Evolutionary conservation across 2,113 vertebrate species (phyloP).

Genomic region (Candoia aspera): DNA sequence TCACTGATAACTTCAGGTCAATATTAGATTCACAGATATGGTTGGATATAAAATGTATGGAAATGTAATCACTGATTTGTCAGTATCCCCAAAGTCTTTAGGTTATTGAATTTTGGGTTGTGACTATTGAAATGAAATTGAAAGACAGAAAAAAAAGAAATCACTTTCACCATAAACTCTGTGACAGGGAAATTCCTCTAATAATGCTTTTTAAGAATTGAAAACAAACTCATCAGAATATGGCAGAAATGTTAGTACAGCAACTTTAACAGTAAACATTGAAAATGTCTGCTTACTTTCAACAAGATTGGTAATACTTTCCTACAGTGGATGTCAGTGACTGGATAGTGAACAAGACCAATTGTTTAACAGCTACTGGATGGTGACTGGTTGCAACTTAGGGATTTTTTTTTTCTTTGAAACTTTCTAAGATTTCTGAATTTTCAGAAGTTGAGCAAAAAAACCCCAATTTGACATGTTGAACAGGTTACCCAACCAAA

Average conservation of each 20-base stretch:
- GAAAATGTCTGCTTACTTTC: conserved; percentile 23
- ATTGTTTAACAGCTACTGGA: not conserved
- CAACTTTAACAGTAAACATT: conserved; percentile 9
- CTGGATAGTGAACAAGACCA: conserved; percentile 48
- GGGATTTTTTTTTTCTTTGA: not conserved
- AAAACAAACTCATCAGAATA: not conserved
- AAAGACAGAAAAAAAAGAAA: conserved; percentile 46
- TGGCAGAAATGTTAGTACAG: conserved; percentile 45
- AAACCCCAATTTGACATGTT: not conserved
- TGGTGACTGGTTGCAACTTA: not conserved
- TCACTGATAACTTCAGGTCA: conserved; percentile 82
- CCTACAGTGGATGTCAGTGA: conserved; percentile 52
- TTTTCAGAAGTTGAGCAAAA: not conserved
- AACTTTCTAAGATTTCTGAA: not conserved
- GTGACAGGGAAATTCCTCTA: conserved; percentile 30
- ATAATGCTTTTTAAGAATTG: not conserved
- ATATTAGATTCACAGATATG: conserved; percentile 83
- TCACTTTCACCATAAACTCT: conserved; percentile 62
- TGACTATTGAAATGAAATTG: conserved; percentile 72
- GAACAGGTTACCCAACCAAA: not conserved
- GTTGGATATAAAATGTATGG: conserved; percentile 80
- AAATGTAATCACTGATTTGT: conserved; percentile 81
- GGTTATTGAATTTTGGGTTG: conserved; percentile 70
- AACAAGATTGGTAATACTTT: conserved; percentile 35
- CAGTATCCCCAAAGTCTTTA: conserved; percentile 69